A percentile compares a stretch with the other conserved stretches of the same genome.
Evolutionary conservation across 2,888 invertebrate genomes (phyloP).

Genomic region (Cantharis nigra): DNA sequence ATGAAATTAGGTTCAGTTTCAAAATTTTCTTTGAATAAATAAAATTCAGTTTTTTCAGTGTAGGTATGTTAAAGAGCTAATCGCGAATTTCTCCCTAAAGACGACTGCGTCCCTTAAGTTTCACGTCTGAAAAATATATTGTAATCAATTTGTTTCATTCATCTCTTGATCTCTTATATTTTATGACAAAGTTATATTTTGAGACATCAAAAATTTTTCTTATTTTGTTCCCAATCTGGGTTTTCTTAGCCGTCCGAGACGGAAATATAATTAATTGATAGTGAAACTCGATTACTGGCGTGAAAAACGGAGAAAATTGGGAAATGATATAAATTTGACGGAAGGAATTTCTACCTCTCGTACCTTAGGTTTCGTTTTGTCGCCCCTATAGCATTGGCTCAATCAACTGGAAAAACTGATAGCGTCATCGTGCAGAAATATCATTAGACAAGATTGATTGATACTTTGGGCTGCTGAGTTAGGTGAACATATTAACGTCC

Average conservation of each 20-base stretch:
- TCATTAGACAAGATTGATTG: slow-evolving; percentile 38
- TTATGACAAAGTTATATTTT: neutral
- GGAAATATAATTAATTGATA: neutral
- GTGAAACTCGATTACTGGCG: neutral
- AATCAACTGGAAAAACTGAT: slow-evolving; percentile 46
- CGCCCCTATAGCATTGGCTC: slow-evolving; percentile 38
- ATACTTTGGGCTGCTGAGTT: slow-evolving; percentile 4
- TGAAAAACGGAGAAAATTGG: slow-evolving; percentile 1
- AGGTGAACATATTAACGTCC: slow-evolving; percentile 1
- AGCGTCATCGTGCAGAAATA: slow-evolving; percentile 42
- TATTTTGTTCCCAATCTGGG: neutral
- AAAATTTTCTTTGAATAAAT: too few relatives aligned
- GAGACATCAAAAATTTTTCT: neutral
- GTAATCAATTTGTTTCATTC: neutral
- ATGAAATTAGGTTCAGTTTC: too few relatives aligned
- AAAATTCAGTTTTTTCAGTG: neutral
- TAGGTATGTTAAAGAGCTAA: neutral
- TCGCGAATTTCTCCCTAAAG: neutral
- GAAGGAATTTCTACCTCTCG: slow-evolving; percentile 7
- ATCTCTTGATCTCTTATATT: neutral
- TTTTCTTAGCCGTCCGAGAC: neutral
- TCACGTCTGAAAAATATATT: neutral
- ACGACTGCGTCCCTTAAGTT: neutral
- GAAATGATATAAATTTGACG: slow-evolving; percentile 16
- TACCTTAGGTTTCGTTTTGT: slow-evolving; percentile 35